These are phyloP conservation scores for Hippoglossus stenolepis DNA, from an alignment of 2,113 vertebrate species.

Conservation along the genomic window DNA sequence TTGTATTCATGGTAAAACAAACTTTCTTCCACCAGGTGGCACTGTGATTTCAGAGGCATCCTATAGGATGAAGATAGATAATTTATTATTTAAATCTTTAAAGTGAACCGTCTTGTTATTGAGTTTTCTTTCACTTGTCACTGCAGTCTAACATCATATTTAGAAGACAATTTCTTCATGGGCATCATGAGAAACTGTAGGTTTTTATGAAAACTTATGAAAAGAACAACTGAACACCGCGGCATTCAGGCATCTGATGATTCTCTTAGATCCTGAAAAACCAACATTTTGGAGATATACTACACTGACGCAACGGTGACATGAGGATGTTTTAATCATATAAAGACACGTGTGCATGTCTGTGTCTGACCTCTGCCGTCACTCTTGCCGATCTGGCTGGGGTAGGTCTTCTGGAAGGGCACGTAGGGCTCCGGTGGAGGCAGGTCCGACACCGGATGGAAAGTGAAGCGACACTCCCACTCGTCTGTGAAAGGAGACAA, in stretches of 20 bases:
- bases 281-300: neutral
- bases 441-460: conserved; percentile 93
- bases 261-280: too few species aligned
- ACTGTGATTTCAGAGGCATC: neutral
- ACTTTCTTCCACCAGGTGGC: conserved; percentile 37
- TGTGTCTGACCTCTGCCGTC: conserved; percentile 84
- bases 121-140: too few species aligned
- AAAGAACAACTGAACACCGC: too few species aligned
- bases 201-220: too few species aligned
- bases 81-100: too few species aligned
- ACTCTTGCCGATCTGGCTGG: conserved; percentile 90
- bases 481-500: conserved; percentile 85
- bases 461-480: conserved; percentile 94
- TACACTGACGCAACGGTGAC: too few species aligned
- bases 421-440: conserved; percentile 95
- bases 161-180: too few species aligned
- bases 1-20: neutral
- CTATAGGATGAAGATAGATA: too few species aligned
- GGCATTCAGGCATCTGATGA: too few species aligned
- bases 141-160: too few species aligned
- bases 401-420: conserved; percentile 90
- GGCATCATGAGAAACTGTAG: too few species aligned
- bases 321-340: neutral
- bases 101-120: too few species aligned
- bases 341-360: neutral